Conservation (phyloP, 2,797 vertebrate species). For the Neosilurus hyrtlii region DNA sequence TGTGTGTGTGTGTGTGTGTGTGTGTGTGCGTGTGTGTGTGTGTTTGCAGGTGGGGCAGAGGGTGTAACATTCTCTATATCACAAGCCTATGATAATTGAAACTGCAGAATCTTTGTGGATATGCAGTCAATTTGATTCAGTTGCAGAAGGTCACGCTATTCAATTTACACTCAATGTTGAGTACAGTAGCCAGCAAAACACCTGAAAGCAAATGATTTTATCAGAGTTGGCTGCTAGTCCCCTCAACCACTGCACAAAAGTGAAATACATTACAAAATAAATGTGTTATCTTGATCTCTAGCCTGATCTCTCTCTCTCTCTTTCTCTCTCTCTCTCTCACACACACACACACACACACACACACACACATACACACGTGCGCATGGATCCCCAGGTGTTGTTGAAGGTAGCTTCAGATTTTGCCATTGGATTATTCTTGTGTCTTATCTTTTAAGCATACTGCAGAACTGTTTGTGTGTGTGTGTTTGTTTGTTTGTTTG, state of each 20-base stretch:
- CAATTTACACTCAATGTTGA: conserved; percentile 82
- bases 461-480: background rate
- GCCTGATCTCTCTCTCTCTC: background rate
- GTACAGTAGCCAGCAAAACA: conserved; percentile 76
- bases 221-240: conserved; percentile 66
- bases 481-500: background rate
- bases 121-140: conserved; percentile 82
- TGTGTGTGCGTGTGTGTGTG: background rate
- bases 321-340: conserved; percentile 1
- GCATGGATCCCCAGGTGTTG: conserved; percentile 23
- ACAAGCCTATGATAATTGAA: conserved; percentile 84
- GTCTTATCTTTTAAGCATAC: conserved; percentile 9
- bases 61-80: conserved; percentile 64
- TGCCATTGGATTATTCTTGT: conserved; percentile 14
- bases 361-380: too few relatives aligned
- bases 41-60: background rate
- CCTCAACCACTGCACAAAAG: conserved; percentile 74
- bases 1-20: too few relatives aligned
- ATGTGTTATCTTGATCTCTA: conserved; percentile 70
- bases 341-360: too few relatives aligned
- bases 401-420: conserved; percentile 36
- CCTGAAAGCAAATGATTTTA: conserved; percentile 85
- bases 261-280: conserved; percentile 81
- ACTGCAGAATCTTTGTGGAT: conserved; percentile 81
- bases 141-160: conserved; percentile 85